Conservation (phyloP, 1,140 invertebrate species). For the Temnothorax curvispinosus region DNA sequence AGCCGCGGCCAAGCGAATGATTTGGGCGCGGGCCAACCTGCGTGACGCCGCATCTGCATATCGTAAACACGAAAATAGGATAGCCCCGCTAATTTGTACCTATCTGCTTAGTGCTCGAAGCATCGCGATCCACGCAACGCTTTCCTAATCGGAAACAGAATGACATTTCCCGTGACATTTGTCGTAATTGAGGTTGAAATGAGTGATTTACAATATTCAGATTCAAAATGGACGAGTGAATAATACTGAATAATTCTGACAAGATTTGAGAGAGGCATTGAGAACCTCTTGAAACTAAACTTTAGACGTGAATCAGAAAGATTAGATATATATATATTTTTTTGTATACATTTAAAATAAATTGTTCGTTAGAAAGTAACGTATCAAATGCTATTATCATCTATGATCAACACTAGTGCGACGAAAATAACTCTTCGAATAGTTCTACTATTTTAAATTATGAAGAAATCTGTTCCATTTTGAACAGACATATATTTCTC, state of each 20-base stretch:
- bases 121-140: constrained; percentile 11
- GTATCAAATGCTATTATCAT: not conserved
- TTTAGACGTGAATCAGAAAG: not conserved
- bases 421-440: not conserved
- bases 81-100: constrained; percentile 66
- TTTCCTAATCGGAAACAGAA: constrained; percentile 64
- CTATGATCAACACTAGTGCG: not conserved
- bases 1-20: constrained; percentile 27
- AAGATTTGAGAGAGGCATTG: not conserved
- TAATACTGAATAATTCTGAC: not conserved
- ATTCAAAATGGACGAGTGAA: not conserved
- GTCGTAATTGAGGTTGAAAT: not conserved
- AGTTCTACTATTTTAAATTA: constrained; percentile 4
- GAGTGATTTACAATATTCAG: constrained; percentile 1
- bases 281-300: not conserved
- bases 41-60: constrained; percentile 66
- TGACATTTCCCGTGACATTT: constrained; percentile 27
- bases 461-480: not conserved
- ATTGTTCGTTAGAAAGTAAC: not conserved
- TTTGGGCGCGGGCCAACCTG: constrained; percentile 67
- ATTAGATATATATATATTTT: not conserved
- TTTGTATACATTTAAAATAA: not conserved
- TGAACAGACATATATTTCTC: not conserved
- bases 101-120: constrained; percentile 59
- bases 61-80: constrained; percentile 71